Evolutionary conservation across 2,888 invertebrate genomes (phyloP).

Genomic region (Prenolepis imparis): DNA sequence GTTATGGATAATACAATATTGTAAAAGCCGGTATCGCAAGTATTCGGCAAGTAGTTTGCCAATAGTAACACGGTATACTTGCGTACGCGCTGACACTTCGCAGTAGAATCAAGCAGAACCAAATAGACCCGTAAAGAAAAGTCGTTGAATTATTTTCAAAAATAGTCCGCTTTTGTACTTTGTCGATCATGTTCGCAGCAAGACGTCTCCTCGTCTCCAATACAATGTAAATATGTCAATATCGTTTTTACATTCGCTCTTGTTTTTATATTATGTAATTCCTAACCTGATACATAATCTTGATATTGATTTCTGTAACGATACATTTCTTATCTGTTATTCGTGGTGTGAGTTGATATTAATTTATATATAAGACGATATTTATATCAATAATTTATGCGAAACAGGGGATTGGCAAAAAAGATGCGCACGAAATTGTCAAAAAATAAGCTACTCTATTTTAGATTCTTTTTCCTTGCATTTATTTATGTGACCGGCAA

Average conservation of each 20-base stretch:
- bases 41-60: background rate
- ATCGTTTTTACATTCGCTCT: slow-evolving; percentile 8
- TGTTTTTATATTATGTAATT: slow-evolving; percentile 75
- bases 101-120: background rate
- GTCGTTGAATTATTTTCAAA: background rate
- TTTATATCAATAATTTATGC: background rate
- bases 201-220: slow-evolving; percentile 72
- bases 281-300: slow-evolving; percentile 71
- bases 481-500: background rate
- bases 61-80: background rate
- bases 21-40: background rate
- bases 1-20: background rate
- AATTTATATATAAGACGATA: background rate
- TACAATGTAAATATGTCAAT: slow-evolving; percentile 73
- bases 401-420: background rate
- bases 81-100: background rate
- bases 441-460: background rate
- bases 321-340: background rate
- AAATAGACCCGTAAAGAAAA: background rate
- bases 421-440: background rate
- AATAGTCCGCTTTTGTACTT: background rate
- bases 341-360: background rate
- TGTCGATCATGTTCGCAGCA: slow-evolving; percentile 74
- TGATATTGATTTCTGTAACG: slow-evolving; percentile 5
- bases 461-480: background rate